These are phyloP conservation scores for Epizoanthus stellaris DNA, from an alignment of 92 coral and sea anemone genomes.

Conservation along the genomic window DNA sequence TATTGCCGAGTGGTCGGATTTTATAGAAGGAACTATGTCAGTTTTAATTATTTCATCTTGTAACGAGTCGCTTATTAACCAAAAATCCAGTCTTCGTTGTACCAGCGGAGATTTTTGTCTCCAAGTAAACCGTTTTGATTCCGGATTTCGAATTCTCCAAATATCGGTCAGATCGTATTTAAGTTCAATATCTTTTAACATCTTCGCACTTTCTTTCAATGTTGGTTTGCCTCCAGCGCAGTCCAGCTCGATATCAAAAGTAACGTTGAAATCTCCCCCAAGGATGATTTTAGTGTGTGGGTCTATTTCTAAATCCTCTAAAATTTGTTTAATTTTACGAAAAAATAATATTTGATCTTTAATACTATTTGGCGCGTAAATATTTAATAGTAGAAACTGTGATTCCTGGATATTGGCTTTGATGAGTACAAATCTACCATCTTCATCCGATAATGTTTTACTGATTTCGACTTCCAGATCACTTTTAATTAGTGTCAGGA, in stretches of 20 bases:
- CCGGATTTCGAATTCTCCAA: constrained; percentile 56
- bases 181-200: constrained; percentile 37
- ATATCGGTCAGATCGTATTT: constrained; percentile 49
- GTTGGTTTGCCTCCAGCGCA: constrained; percentile 48
- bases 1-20: constrained; percentile 46
- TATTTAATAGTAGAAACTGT: constrained; percentile 43
- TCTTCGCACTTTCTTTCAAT: constrained; percentile 38
- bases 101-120: constrained; percentile 50
- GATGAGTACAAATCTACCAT: constrained; percentile 9
- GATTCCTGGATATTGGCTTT: constrained; percentile 18
- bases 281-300: constrained; percentile 9
- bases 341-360: constrained; percentile 36
- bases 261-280: constrained; percentile 55
- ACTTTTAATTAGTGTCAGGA: constrained; percentile 23
- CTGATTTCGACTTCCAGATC: constrained; percentile 23
- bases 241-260: constrained; percentile 43
- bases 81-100: constrained; percentile 54
- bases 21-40: constrained; percentile 29
- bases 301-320: neutral
- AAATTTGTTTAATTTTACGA: neutral
- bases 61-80: constrained; percentile 42
- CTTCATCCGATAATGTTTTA: neutral
- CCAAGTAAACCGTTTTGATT: constrained; percentile 58
- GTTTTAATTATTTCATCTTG: constrained; percentile 43
- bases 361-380: constrained; percentile 49